Evolutionary conservation across 2,888 invertebrate species (phyloP), one percentile per base, ranked within the genome.

Genomic region (Coelopa pilipes): DNA sequence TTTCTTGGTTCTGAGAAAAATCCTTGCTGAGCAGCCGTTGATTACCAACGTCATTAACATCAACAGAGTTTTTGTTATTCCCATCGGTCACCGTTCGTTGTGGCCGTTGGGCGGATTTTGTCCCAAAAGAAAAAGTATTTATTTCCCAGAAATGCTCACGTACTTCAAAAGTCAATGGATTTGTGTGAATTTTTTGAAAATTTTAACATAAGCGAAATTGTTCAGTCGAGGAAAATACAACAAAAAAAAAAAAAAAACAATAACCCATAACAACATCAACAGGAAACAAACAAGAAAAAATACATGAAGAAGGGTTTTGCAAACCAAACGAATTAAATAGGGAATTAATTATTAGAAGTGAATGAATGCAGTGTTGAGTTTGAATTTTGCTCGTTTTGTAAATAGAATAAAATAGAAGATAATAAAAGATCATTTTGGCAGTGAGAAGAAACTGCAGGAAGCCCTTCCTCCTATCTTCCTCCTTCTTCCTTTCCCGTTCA

Each of bases 81-180:
- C 34, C 34, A 34, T 34, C 55, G 15, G 67, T 80, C 76, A 57
- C 55, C 75, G 74, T 79, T 76, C 80, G 76, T 76, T 80, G 72
- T 71, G 72, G 77, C 75, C 74, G 79, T 74, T 78, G 72, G 75
- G 71, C 74, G 76, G 24, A 65, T 34, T 49, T 69, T 66, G 60
- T 19, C 46, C 74, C 60, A 69, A 59, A 59, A 67, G 67, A 63
- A 70, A 70, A 75, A 72, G 74, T 71, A 55, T 65, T 46, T 17
- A 11, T 47, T 46, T 65, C 74, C 76, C 76, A 76, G 78, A 79
- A 84, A 83, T 86, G 85, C 86, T 86, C 86, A 85, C 79, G 79
- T 81, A 85, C 86, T 85, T 85, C 76, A 84, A 86, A 84, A 84
- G 86, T 84, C 80, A 78, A 77, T 69, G 71, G 24, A 49, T 47